Base-by-base conservation (phyloP, 2,888 invertebrate genomes). In the Heliconius ismenius region DNA sequence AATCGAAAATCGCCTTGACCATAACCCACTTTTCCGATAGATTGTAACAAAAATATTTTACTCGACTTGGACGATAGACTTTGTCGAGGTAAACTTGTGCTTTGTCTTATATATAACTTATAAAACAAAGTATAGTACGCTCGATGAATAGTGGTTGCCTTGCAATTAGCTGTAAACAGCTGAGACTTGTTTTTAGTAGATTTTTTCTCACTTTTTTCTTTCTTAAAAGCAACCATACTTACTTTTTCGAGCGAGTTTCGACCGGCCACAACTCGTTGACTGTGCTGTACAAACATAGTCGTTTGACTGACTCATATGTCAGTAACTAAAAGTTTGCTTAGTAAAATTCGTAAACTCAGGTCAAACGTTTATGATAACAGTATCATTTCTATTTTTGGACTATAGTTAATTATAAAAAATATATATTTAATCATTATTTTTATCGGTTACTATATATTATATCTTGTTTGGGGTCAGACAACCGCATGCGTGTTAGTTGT, bases 11-110 rank as follows among this genome's bases (percentile, higher is more conserved):
- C 60, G 43, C 73, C 73, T 73, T 73, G 73, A 63, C 62, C 73
- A 73, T 73, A 73, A 73, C 73, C 73, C 43, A 73, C 60, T 73
- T 73, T 73, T 21, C 36, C 62, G 24, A 62, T 62, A 26, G 62
- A 39, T 58, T 72, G 62, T 39, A 62, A 62, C 24, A 73, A 60
- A 72, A 72, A 72, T 62, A 62, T 62, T 73, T 73, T 62, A 60
- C 24, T 62, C 43, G 39, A 26, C 58, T 58, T 28, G 28, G 36
- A 58, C 73, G 73, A 43, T 70, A 58, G 70, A 58, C 15, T 58
- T n/a, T 7, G 32, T 36, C 70, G 70, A 70, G 70, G 70, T 58
- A 58, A 70, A 32, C 70, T 36, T 70, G 58, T 70, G 21, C 70
- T 32, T 54, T 54, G 32, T 70, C 13, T 70, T 70, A n/a, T 58